phyloP scores from a whole-genome alignment of 92 coral and sea anemone genomes.

The Porites lobata region DNA sequence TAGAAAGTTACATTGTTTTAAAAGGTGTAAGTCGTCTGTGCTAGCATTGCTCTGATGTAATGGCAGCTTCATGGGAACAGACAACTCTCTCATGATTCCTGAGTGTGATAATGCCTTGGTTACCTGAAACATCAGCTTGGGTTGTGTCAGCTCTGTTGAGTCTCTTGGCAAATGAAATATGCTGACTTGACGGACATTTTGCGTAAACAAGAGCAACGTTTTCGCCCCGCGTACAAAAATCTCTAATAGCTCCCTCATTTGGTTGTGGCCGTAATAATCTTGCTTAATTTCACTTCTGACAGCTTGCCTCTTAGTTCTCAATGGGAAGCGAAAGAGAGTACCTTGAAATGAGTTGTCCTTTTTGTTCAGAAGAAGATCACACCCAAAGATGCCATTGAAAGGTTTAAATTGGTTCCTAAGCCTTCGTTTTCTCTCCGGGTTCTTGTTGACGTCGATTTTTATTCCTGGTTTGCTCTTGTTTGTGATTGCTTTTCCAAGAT shows the following conservation, averaged over 20 bases:
- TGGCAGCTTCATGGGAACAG: constrained; percentile 59
- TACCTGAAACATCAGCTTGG: constrained; percentile 68
- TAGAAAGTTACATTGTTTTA: constrained; percentile 69
- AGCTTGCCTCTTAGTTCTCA: constrained; percentile 83
- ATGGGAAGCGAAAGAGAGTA: constrained; percentile 91
- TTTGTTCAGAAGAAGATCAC: constrained; percentile 69
- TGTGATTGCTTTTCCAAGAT: constrained; percentile 52
- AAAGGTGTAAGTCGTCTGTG: constrained; percentile 50
- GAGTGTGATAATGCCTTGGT: constrained; percentile 52
- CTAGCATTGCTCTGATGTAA: constrained; percentile 26
- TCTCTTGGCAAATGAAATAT: constrained; percentile 66
- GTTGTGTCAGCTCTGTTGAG: constrained; percentile 34
- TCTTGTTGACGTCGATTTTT: constrained; percentile 37
- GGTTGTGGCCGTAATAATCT: constrained; percentile 64
- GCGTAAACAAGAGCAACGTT: constrained; percentile 86
- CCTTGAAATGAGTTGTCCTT: constrained; percentile 72
- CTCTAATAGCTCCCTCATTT: constrained; percentile 72
- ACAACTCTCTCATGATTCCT: constrained; percentile 47
- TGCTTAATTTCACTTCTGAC: constrained; percentile 79
- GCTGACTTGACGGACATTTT: constrained; percentile 77
- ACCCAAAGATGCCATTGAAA: constrained; percentile 73
- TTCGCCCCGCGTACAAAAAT: constrained; percentile 77
- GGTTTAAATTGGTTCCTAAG: constrained; percentile 61
- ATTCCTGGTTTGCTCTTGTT: constrained; percentile 71
- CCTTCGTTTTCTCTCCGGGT: constrained; percentile 31